phyloP scores from a whole-genome alignment of 37 sponge, comb jelly and placozoan genomes.

The Bolinopsis microptera region DNA sequence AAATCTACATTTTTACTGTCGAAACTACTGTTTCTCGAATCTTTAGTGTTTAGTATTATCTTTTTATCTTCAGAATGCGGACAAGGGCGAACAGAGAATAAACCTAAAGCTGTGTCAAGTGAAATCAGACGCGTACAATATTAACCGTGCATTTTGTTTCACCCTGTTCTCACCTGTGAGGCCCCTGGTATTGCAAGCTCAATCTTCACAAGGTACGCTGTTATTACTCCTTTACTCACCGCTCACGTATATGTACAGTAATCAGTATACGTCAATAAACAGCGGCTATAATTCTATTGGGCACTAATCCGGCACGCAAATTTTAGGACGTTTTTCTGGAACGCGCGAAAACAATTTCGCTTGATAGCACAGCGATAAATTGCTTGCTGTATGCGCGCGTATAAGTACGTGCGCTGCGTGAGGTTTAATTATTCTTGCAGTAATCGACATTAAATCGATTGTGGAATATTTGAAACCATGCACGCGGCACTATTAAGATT shows the following conservation, averaged over 20 bases:
- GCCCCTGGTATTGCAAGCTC: conserved; percentile 19
- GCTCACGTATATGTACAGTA: too few relatives aligned
- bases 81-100: conserved; percentile 1
- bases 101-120: conserved; percentile 52
- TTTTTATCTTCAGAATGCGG: conserved; percentile 25
- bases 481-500: too few relatives aligned
- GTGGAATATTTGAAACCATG: too few relatives aligned
- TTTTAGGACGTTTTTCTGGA: neutral
- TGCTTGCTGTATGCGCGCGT: neutral
- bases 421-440: too few relatives aligned
- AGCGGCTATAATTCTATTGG: neutral
- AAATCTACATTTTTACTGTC: too few relatives aligned
- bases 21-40: too few relatives aligned
- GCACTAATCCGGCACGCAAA: neutral
- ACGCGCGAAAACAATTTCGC: neutral
- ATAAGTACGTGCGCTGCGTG: too few relatives aligned
- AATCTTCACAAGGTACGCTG: conserved; percentile 36
- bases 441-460: too few relatives aligned
- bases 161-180: conserved; percentile 37
- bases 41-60: too few relatives aligned
- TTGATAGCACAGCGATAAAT: conserved; percentile 41
- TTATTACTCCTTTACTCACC: too few relatives aligned
- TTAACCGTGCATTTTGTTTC: conserved; percentile 8
- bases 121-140: neutral
- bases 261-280: too few relatives aligned